phyloP scores from a whole-genome alignment of 2,113 vertebrate genomes.

The Psittacara wagleri region DNA sequence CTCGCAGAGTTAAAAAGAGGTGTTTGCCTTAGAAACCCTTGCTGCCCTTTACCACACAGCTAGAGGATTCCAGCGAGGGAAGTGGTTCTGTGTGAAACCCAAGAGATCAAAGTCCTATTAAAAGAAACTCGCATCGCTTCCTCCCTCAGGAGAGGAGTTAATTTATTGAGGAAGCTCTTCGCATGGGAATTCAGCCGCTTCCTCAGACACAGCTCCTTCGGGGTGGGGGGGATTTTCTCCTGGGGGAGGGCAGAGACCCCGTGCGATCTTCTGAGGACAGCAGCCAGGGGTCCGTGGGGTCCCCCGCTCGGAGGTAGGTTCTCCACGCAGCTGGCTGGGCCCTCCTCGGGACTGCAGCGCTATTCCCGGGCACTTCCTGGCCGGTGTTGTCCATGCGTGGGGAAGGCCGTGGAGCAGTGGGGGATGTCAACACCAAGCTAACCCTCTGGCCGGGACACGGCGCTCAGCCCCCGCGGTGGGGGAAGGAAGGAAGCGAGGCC shows the following conservation, averaged over 20 bases:
- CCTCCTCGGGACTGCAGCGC: not conserved
- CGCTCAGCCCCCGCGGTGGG: not conserved
- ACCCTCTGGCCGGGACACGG: not conserved
- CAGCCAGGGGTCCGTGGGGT: not conserved
- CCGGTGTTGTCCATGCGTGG: not conserved
- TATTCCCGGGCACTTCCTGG: slow-evolving; percentile 9
- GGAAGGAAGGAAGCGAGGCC: slow-evolving; percentile 6
- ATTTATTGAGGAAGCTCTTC: not conserved
- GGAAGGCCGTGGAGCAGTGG: not conserved
- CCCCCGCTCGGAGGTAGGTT: slow-evolving; percentile 2
- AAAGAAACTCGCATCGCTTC: slow-evolving; percentile 4
- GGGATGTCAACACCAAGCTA: slow-evolving; percentile 21
- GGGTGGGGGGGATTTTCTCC: not conserved
- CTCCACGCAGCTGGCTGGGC: not conserved
- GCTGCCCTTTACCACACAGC: not conserved
- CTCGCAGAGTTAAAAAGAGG: not conserved
- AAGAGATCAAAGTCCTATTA: slow-evolving; percentile 57
- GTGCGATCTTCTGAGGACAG: not conserved
- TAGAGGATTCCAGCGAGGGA: not conserved
- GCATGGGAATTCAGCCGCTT: not conserved
- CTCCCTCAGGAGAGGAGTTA: not conserved
- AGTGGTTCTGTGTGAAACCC: not conserved
- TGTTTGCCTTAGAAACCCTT: not conserved
- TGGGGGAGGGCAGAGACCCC: not conserved
- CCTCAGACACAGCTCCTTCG: not conserved